A percentile compares a stretch with the other conserved stretches of the same genome.
These are phyloP conservation scores for Diachasmimorpha longicaudata DNA, from an alignment of 1,140 invertebrate species.

Conservation along the genomic window DNA sequence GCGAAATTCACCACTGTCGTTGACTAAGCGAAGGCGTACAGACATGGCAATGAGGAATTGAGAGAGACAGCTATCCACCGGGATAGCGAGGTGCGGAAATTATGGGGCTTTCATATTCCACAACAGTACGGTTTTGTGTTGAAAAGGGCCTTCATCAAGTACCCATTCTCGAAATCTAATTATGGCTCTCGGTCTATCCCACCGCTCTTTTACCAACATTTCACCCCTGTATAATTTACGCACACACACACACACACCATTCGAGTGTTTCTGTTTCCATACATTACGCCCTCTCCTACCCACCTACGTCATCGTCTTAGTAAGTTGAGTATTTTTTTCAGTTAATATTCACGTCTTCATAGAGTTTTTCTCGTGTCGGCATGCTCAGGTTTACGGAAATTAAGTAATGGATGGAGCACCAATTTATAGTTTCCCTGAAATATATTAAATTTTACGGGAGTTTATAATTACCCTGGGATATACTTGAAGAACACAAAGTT, in stretches of 20 bases:
- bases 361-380: neutral
- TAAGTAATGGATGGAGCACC: neutral
- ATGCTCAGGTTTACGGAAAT: neutral
- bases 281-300: neutral
- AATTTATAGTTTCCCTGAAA: slow-evolving; percentile 1
- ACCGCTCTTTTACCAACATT: neutral
- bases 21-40: neutral
- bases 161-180: neutral
- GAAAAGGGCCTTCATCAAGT: neutral
- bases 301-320: neutral
- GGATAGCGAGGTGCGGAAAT: slow-evolving; percentile 23
- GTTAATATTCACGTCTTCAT: neutral
- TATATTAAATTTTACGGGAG: neutral
- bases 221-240: neutral
- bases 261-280: too few species aligned
- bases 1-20: slow-evolving; percentile 2
- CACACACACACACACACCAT: neutral
- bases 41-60: neutral
- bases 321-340: neutral
- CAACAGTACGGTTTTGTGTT: neutral
- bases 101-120: slow-evolving; percentile 33
- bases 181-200: neutral
- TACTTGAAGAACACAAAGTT: neutral
- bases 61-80: slow-evolving; percentile 7
- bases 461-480: neutral